These are phyloP conservation scores for Siphamia tubifer DNA, from an alignment of 2,113 vertebrate genomes.

Conservation along the genomic window DNA sequence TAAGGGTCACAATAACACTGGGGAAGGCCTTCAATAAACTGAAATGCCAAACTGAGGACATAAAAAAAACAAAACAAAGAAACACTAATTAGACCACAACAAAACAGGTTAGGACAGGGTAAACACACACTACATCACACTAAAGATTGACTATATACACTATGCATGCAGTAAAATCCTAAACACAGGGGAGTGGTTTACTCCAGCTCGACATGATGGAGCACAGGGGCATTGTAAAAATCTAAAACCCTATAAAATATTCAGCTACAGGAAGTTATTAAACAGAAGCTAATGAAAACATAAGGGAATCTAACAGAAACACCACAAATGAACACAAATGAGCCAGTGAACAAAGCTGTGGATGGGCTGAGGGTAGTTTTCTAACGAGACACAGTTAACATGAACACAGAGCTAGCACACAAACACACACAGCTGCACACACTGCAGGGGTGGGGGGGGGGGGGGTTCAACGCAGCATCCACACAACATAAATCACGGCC, in stretches of 20 bases:
- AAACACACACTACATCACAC: not conserved
- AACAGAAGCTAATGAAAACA: conserved; percentile 4
- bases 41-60: not conserved
- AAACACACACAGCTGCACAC: conserved; percentile 19
- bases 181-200: not conserved
- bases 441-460: no score
- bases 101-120: not conserved
- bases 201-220: not conserved
- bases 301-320: not conserved
- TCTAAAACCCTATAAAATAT: no score
- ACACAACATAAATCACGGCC: conserved; percentile 23
- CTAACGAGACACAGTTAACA: not conserved
- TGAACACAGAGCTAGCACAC: conserved; percentile 13
- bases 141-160: not conserved
- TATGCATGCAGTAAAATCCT: conserved; percentile 3
- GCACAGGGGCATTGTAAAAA: not conserved
- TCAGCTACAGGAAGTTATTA: no score
- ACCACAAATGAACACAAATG: not conserved
- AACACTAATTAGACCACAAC: not conserved
- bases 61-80: not conserved
- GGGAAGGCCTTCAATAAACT: not conserved
- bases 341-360: not conserved
- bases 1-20: not conserved
- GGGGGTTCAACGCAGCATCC: conserved; percentile 18
- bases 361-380: not conserved